phyloP scores from a whole-genome alignment of 2,888 invertebrate species.

The Diarsia dahlii region DNA sequence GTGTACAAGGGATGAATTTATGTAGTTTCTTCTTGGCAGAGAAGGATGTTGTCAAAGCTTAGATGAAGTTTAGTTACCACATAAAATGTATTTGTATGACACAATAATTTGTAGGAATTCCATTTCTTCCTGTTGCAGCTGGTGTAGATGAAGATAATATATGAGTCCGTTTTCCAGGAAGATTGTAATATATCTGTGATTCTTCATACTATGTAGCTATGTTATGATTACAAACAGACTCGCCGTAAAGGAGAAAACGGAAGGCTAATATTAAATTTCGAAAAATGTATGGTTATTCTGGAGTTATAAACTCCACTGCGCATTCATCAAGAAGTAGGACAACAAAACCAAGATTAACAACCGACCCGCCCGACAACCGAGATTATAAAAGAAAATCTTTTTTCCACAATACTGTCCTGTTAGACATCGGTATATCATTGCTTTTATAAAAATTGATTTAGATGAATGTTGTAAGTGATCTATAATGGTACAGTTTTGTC shows the following conservation, averaged over 20 bases:
- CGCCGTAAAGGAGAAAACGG: not conserved
- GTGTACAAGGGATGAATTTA: not conserved
- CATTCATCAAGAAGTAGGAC: too few species aligned
- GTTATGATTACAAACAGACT: not conserved
- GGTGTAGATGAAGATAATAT: constrained; percentile 6
- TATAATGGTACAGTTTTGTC: not conserved
- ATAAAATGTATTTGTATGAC: constrained; percentile 8
- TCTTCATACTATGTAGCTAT: not conserved
- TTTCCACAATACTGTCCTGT: not conserved
- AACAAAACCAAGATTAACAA: too few species aligned
- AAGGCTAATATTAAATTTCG: not conserved
- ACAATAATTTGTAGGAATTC: constrained; percentile 22
- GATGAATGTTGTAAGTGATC: not conserved
- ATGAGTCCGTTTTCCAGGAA: constrained; percentile 28
- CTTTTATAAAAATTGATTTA: not conserved
- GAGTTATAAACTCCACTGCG: too few species aligned
- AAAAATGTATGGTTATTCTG: too few species aligned
- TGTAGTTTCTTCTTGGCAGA: not conserved
- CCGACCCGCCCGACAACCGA: too few species aligned
- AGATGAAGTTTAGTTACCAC: not conserved
- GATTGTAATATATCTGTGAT: not conserved
- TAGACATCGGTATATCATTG: not conserved
- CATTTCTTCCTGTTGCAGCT: constrained; percentile 36
- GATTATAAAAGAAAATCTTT: not conserved
- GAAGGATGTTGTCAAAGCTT: not conserved